Percentiles rank a stretch among this genome's conserved stretches.
Evolutionary conservation across 2,113 vertebrate genomes (phyloP).

Genomic region (Rhinolophus ferrumequinum): DNA sequence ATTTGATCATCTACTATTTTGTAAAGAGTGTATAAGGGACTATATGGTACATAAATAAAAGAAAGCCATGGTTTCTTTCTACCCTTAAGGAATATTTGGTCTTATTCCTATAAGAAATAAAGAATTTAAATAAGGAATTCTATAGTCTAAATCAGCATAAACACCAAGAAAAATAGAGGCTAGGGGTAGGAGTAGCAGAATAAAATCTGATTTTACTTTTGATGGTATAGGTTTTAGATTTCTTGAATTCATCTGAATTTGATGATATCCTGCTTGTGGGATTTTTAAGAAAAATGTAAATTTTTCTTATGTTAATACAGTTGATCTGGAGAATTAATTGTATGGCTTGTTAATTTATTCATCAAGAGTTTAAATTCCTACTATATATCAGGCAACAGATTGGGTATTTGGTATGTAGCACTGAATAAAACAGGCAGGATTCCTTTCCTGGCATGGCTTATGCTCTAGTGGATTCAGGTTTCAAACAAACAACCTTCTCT

Average conservation of each 20-base stretch:
- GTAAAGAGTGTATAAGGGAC: not conserved
- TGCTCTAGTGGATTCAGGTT: not conserved
- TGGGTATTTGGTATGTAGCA: not conserved
- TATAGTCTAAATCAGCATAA: not conserved
- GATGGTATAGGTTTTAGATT: not conserved
- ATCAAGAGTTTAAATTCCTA: not conserved
- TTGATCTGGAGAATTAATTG: not conserved
- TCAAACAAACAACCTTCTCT: not conserved
- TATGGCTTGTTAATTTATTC: not conserved
- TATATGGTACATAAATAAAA: not conserved
- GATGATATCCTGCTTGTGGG: not conserved
- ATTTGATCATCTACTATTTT: not conserved
- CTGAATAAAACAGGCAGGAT: not conserved
- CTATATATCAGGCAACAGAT: not conserved
- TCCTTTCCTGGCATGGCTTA: not conserved
- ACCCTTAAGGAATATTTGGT: not conserved
- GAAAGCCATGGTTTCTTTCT: not conserved
- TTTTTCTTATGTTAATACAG: not conserved
- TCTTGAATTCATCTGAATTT: constrained; percentile 8
- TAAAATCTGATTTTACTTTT: not conserved
- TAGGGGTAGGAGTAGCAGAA: not conserved
- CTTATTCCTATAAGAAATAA: not conserved
- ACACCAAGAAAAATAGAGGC: not conserved
- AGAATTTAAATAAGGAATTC: not conserved
- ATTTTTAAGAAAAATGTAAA: constrained; percentile 34